Conservation (phyloP, 2,797 vertebrate species). For the Cossypha dichroa region DNA sequence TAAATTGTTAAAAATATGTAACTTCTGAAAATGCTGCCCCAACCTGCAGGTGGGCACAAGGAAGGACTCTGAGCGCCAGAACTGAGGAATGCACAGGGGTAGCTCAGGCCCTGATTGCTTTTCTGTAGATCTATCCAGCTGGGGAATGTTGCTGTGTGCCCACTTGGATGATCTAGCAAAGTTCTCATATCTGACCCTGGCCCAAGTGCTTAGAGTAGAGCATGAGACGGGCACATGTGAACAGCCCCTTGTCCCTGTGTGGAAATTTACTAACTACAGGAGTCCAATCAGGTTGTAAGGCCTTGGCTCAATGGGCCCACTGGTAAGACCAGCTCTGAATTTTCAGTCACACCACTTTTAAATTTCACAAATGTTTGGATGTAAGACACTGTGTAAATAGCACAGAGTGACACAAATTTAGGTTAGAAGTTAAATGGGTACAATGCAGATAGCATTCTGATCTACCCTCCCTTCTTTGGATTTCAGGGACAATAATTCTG, state of each 20-base stretch:
- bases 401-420: not conserved
- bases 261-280: not conserved
- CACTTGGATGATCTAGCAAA: not conserved
- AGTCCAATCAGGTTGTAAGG: not conserved
- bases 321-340: not conserved
- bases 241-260: not conserved
- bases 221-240: not conserved
- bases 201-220: not conserved
- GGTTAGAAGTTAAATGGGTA: not conserved
- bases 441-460: not conserved
- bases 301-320: not conserved
- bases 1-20: rapidly evolving
- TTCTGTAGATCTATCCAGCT: not conserved
- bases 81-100: rapidly evolving
- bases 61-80: not conserved
- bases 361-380: not conserved
- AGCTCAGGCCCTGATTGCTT: not conserved
- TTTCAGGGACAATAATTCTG: not conserved
- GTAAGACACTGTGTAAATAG: not conserved
- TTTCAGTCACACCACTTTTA: not conserved
- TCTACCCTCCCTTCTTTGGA: not conserved
- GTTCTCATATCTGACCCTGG: not conserved
- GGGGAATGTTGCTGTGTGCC: not conserved
- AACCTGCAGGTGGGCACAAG: not conserved
- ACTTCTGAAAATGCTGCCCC: not conserved